Evolutionary conservation across 2,113 vertebrate genomes (phyloP), one percentile per base, ranked within the genome.

Genomic region (Sturnus vulgaris): DNA sequence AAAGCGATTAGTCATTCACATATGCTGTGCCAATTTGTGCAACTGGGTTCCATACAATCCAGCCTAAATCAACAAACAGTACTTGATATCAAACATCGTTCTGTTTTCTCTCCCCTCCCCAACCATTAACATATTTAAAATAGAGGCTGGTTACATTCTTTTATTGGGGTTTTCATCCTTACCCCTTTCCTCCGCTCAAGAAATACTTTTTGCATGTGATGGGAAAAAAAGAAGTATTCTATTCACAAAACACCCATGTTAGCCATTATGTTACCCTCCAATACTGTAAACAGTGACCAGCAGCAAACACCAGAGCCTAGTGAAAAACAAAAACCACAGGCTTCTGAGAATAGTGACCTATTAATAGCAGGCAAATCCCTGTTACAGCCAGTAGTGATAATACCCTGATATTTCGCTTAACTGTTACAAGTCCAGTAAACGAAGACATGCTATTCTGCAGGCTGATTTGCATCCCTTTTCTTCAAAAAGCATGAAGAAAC

Each of bases 341-440:
- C 94, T 92, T 96, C 90, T 80, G 94, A 83, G 82, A 91, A 92
- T 5, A 39, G 49, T 59, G 79, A 95, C 86, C 97, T 98, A 98
- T 97, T 98, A 98, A 98, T 98, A 98, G 97, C 77, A 75, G 72
- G 69, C 94, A 97, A 98, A 98, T 97, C 97, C 96, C 94, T 90
- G 66, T 90, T 87, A 86, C 37, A 95, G 92, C 87, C 82, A 68
- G 95, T 82, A 97, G 92, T 71, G 60, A 78, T 97, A 97, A 98
- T 97, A 95, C 96, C 64, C 82, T 77, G 91, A 44, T 77, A 49
- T 37, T 85, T 93, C 5, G 53, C 66, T 98, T 98, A 98, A 98
- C 97, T 33, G 18, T 92, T 97, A 33, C 75, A 12, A 25, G 81
- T 84, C 96, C 95, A 95, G 90, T 70, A 66, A 69, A 65, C 33